Evolutionary conservation across 92 coral and sea anemone species (phyloP), one percentile per base, ranked within the genome.

Genomic region (Parazoanthus darwini): DNA sequence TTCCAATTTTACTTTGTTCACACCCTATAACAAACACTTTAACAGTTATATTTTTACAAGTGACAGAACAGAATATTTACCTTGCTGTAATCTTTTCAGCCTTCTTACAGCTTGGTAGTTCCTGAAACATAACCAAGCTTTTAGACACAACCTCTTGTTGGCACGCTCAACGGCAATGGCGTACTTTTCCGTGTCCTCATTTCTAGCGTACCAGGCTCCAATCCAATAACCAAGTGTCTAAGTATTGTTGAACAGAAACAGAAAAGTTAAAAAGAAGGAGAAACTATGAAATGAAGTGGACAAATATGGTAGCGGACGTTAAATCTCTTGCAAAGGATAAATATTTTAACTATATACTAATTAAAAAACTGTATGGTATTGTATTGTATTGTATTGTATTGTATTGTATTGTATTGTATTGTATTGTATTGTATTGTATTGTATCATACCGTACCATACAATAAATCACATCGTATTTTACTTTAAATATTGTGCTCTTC

Each of bases 91-190:
- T 81, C 74, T 89, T 74, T 87, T 88, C 63, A 94, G 89, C 89
- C 88, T 94, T 54, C 79, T 91, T 46, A 79, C 71, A 26, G 93
- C 74, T 74, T 86, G 80, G 85, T 91, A 94, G 86, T 90, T 94
- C 85, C 91, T 94, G 93, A 94, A 92, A 13, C 81, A 88, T 85
- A 77, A 88, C 98, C 98, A 97, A 33, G 86, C 93, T 80, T 71
- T 92, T n/a, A 79, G 23, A 50, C 92, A 39, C 75, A 95, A 80
- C 44, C 43, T 92, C 71, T 50, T 90, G 91, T 94, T 80, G 78
- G 90, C 93, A 86, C 80, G 91, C 44, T 85, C 73, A 50, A 88
- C 75, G 13, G 99, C 99, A 88, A 89, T 29, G 23, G 20, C 39
- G 71, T 89, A 78, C 86, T 91, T 94, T 25, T 84, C 86, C 38